Evolutionary conservation across 1,140 invertebrate species (phyloP).

Genomic region (Pemphigus obesinymphae): DNA sequence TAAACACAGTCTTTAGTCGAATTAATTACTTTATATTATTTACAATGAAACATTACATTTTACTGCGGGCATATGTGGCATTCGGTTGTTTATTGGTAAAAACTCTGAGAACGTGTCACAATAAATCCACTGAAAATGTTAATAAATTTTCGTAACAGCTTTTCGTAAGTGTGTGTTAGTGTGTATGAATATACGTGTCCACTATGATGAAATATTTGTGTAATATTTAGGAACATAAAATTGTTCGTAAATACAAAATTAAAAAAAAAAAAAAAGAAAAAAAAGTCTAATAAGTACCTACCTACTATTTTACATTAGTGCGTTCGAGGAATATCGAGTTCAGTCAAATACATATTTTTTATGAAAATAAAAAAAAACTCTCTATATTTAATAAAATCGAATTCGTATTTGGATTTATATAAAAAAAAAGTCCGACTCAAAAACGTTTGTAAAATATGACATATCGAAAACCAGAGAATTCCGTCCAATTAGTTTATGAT

Average conservation of each 20-base stretch:
- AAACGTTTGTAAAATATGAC: not conserved
- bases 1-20: not conserved
- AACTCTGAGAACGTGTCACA: not conserved
- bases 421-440: not conserved
- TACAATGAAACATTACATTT: not conserved
- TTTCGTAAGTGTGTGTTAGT: not conserved
- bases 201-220: not conserved
- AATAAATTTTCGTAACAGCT: conserved; percentile 13
- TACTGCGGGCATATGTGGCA: not conserved
- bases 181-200: not conserved
- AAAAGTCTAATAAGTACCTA: too few species aligned
- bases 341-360: not conserved
- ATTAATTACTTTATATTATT: conserved; percentile 21
- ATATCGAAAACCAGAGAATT: not conserved
- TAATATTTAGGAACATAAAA: not conserved
- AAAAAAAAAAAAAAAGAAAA: not conserved
- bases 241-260: not conserved
- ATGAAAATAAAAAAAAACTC: not conserved
- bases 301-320: not conserved
- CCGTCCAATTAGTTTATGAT: not conserved
- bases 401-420: not conserved
- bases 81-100: not conserved
- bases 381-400: not conserved
- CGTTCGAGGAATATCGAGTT: not conserved
- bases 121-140: not conserved